Evolutionary conservation across 2,888 invertebrate species (phyloP).

Genomic region (Arctia plantaginis): DNA sequence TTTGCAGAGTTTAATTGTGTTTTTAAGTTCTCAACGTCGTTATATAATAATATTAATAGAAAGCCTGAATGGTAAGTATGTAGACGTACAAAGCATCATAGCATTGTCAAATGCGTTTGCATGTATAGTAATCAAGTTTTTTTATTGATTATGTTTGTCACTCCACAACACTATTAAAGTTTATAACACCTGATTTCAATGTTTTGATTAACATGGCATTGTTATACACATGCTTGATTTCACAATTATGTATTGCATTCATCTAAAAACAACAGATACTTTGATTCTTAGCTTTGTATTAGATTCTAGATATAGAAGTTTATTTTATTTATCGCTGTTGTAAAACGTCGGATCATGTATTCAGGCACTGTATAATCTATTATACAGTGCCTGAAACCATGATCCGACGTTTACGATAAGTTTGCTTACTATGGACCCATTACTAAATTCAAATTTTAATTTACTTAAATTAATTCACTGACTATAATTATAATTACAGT

Average conservation of each 20-base stretch:
- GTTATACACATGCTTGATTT: neutral
- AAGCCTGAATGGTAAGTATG: slow-evolving; percentile 10
- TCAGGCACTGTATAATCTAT: neutral
- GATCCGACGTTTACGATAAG: too few relatives aligned
- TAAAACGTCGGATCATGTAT: neutral
- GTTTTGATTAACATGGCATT: neutral
- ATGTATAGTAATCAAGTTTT: neutral
- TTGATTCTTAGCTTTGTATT: neutral
- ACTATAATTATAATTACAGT: too few relatives aligned
- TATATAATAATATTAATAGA: slow-evolving; percentile 9
- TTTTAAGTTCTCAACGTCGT: slow-evolving; percentile 7
- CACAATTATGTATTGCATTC: neutral
- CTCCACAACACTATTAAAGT: neutral
- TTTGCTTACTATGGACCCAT: too few relatives aligned
- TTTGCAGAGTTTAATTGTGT: slow-evolving; percentile 18
- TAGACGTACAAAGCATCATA: slow-evolving; percentile 4
- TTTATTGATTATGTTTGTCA: neutral
- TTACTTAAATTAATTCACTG: too few relatives aligned
- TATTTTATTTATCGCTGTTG: neutral
- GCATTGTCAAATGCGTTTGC: slow-evolving; percentile 1
- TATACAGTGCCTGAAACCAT: too few relatives aligned
- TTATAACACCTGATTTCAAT: neutral
- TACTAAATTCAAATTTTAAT: too few relatives aligned
- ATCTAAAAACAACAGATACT: neutral
- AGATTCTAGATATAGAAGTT: neutral